Evolutionary conservation across 2,888 invertebrate genomes (phyloP).

Genomic region (Sphecodes monilicornis): DNA sequence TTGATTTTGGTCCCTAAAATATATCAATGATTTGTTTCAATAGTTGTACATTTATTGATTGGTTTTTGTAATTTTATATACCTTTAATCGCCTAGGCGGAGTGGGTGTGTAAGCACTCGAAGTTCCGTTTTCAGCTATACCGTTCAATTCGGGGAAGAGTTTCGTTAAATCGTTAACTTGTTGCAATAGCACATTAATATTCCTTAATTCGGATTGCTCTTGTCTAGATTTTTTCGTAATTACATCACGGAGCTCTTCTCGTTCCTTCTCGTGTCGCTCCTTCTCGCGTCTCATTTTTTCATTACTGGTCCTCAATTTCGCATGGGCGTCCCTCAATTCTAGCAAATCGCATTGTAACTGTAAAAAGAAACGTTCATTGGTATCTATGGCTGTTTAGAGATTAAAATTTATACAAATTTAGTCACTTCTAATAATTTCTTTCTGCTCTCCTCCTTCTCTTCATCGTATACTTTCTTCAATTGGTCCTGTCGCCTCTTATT

Average conservation of each 20-base stretch:
- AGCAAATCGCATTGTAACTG: slow-evolving; percentile 94
- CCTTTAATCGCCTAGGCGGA: slow-evolving; percentile 89
- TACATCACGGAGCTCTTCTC: slow-evolving; percentile 87
- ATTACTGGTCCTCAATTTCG: slow-evolving; percentile 95
- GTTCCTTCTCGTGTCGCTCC: slow-evolving; percentile 93
- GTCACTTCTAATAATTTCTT: slow-evolving; percentile 89
- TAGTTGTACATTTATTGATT: background rate
- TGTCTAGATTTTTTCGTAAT: slow-evolving; percentile 85
- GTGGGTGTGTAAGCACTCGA: slow-evolving; percentile 87
- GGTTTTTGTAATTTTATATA: slow-evolving; percentile 70
- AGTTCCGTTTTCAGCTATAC: slow-evolving; percentile 84
- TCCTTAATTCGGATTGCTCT: slow-evolving; percentile 90
- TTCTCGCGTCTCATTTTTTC: slow-evolving; percentile 95
- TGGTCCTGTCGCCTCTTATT: slow-evolving; percentile 94
- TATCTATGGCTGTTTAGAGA: background rate
- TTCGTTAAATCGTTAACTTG: slow-evolving; percentile 93
- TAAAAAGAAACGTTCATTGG: slow-evolving; percentile 15
- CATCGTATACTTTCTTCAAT: slow-evolving; percentile 92
- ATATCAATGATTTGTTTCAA: slow-evolving; percentile 12
- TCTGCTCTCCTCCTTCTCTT: slow-evolving; percentile 95
- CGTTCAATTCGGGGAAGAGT: slow-evolving; percentile 90
- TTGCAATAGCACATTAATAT: slow-evolving; percentile 90
- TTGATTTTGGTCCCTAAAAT: slow-evolving; percentile 88
- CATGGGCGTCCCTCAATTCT: slow-evolving; percentile 95
- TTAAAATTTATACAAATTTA: background rate